Evolutionary conservation across 1,140 invertebrate species (phyloP).

Genomic region (Achroia grisella): DNA sequence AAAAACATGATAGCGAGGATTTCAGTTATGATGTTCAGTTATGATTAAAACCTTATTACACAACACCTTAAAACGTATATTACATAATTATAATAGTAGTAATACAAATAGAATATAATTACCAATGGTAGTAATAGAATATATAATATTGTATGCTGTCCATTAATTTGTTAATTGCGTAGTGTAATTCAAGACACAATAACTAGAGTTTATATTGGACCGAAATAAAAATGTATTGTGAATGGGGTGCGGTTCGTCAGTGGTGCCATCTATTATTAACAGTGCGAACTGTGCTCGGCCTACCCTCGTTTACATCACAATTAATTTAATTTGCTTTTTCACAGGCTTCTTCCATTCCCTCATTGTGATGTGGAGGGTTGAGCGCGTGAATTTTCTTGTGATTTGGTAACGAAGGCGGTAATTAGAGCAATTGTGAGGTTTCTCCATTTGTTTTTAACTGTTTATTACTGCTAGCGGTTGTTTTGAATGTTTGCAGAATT

Average conservation of each 20-base stretch:
- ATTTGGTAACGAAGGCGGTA: conserved; percentile 61
- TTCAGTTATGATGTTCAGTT: too few relatives aligned
- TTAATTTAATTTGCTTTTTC: conserved; percentile 70
- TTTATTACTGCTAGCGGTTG: conserved; percentile 42
- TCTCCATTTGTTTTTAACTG: conserved; percentile 59
- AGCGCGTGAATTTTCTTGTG: conserved; percentile 63
- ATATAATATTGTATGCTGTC: too few relatives aligned
- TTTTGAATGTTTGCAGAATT: conserved; percentile 34
- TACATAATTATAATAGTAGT: too few relatives aligned
- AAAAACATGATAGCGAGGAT: too few relatives aligned
- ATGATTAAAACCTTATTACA: too few relatives aligned
- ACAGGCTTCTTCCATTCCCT: conserved; percentile 60
- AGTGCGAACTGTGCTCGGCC: conserved; percentile 31
- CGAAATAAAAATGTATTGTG: conserved; percentile 25
- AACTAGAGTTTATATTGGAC: conserved; percentile 6
- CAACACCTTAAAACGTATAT: too few relatives aligned
- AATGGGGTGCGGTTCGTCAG: conserved; percentile 30
- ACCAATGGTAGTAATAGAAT: too few relatives aligned
- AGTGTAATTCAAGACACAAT: neutral
- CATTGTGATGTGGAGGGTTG: conserved; percentile 52
- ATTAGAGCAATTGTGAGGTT: conserved; percentile 60
- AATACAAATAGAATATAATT: too few relatives aligned
- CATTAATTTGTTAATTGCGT: conserved; percentile 15
- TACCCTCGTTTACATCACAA: conserved; percentile 64
- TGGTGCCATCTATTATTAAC: conserved; percentile 46